Percentiles rank a stretch among this genome's conserved stretches.
phyloP scores from a whole-genome alignment of 2,113 vertebrate genomes.

The Myodes glareolus region DNA sequence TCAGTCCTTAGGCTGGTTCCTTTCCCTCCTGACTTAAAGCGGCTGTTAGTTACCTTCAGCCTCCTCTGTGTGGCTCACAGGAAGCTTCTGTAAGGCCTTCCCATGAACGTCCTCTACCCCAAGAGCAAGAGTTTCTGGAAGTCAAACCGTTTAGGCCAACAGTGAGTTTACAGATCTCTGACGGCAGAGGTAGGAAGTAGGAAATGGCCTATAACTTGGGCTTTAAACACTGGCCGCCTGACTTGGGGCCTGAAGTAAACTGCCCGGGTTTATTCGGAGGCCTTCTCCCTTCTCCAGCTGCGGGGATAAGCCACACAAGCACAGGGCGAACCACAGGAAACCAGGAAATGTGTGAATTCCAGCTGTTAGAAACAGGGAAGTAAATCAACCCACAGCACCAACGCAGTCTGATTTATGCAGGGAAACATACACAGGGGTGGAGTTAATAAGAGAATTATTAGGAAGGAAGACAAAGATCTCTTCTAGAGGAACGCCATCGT shows the following conservation, averaged over 20 bases:
- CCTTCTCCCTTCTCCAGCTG: conserved; percentile 8
- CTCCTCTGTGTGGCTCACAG: not conserved
- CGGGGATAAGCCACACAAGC: not conserved
- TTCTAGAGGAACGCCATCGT: not conserved
- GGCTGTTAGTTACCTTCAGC: not conserved
- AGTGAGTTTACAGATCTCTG: not conserved
- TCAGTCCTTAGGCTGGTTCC: not conserved
- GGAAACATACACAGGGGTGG: not conserved
- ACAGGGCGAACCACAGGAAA: conserved; percentile 11
- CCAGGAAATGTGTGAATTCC: conserved; percentile 54
- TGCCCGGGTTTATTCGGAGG: not conserved
- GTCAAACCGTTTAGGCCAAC: not conserved
- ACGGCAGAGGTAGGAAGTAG: not conserved
- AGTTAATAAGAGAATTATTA: not conserved
- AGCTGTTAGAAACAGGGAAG: conserved; percentile 61
- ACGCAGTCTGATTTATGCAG: not conserved
- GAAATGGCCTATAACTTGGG: not conserved
- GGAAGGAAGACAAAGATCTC: not conserved
- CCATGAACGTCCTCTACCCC: not conserved
- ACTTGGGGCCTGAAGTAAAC: not conserved
- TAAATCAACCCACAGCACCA: conserved; percentile 27
- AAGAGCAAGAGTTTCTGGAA: not conserved
- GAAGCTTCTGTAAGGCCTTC: not conserved
- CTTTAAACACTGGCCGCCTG: not conserved
- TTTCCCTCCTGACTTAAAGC: not conserved